Evolutionary conservation across 2,888 invertebrate genomes (phyloP), one percentile per base, ranked within the genome.

Genomic region (Cantharis nigra): DNA sequence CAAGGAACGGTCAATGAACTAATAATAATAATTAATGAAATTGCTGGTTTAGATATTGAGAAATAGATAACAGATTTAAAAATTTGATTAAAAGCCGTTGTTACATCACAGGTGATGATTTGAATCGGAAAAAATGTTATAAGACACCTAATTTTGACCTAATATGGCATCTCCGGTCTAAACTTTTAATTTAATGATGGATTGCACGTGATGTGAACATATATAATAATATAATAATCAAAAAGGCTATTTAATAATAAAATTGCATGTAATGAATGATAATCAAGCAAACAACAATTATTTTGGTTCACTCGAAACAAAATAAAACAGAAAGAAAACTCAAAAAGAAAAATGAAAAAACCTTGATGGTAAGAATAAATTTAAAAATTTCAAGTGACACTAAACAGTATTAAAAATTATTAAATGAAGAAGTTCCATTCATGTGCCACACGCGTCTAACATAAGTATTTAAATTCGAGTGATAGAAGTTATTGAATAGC

Each of bases 401-500:
- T 18, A 70, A 28, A 16, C 49, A 70, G 16, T 11, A 14, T 64
- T 75, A 79, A 74, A 79, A 78, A 76, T 75, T 75, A 72, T 72
- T 67, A 76, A 71, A 69, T 71, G 74, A 77, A 79, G 65, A 74
- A 77, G 79, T 70, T 77, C 78, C 79, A 78, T 80, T 79, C 78
- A 81, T 77, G 77, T 77, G 78, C 70, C 63, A 63, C 73, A n/a
- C 49, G 13, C n/a, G 49, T 49, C 49, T 49, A 71, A 30, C 28
- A 30, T 30, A 3, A 75, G 81, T 78, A 80, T 81, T 80, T 81
- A 80, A 81, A 81, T 80, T 69, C 78, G 74, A 80, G 75, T 79
- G 79, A 77, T 77, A 79, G 78, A 79, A 76, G 76, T 80, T 80
- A 80, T 80, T 81, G 80, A 81, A 80, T 80, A 75, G 80, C 79